phyloP scores from a whole-genome alignment of 2,888 invertebrate species.

The Laothoe populi region DNA sequence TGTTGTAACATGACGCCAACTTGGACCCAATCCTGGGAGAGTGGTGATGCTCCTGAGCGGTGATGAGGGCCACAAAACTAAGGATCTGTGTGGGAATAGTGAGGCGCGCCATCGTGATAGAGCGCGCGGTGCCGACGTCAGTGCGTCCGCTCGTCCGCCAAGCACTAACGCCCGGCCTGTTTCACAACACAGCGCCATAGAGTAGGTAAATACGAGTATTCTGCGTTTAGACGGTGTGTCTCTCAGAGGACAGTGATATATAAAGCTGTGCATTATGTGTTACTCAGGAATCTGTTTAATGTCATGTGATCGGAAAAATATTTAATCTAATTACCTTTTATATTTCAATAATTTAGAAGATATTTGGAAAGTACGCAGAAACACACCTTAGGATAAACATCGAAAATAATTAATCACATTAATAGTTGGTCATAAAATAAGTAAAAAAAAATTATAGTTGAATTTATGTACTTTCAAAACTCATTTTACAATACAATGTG shows the following conservation, averaged over 20 bases:
- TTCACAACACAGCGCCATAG: conserved; percentile 77
- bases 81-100: conserved; percentile 59
- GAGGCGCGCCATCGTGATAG: conserved; percentile 71
- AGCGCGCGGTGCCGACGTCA: conserved; percentile 64
- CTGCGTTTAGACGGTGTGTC: conserved; percentile 5
- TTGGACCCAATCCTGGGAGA: conserved; percentile 70
- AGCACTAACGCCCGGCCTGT: conserved; percentile 70
- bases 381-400: no score
- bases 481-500: no score
- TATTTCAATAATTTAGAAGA: no score
- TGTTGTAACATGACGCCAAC: conserved; percentile 72
- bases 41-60: conserved; percentile 67
- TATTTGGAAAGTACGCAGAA: no score
- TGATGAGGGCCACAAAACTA: conserved; percentile 51
- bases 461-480: no score
- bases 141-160: conserved; percentile 68
- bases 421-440: no score
- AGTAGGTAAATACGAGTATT: conserved; percentile 37
- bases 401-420: no score
- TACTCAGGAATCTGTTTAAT: not conserved
- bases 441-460: no score
- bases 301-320: no score
- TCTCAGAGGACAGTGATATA: conserved; percentile 23
- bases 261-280: not conserved
- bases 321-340: no score